Conservation (phyloP, 2,113 vertebrate species). For the Amazona vittata region DNA sequence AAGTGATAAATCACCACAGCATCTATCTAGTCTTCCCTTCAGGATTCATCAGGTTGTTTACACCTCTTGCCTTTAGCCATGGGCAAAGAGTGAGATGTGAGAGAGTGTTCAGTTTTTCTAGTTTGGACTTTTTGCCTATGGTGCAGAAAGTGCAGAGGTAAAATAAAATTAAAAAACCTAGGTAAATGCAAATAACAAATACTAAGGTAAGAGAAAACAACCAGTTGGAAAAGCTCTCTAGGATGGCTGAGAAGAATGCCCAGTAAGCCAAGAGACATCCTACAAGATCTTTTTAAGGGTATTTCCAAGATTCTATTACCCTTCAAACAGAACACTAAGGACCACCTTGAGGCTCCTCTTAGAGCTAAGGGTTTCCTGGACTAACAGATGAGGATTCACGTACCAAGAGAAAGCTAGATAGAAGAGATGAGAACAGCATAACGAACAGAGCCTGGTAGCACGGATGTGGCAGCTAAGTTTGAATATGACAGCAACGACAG, state of each 20-base stretch:
- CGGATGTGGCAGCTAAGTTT: not conserved
- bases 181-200: not conserved
- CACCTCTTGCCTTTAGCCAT: not conserved
- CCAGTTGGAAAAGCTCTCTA: not conserved
- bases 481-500: not conserved
- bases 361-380: not conserved
- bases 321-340: not conserved
- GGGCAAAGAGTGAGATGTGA: not conserved
- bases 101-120: not conserved
- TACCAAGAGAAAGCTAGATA: not conserved
- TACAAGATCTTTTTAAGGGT: not conserved
- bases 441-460: not conserved
- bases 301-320: not conserved
- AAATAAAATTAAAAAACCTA: not conserved
- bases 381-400: not conserved
- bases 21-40: not conserved
- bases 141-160: not conserved
- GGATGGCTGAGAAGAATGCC: not conserved
- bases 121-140: not conserved
- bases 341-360: not conserved
- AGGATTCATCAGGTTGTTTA: not conserved
- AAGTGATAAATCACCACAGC: not conserved
- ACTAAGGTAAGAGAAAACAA: not conserved
- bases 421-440: not conserved
- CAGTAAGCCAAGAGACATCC: not conserved